phyloP scores from a whole-genome alignment of 2,888 invertebrate species.

The Eucera pruinosa region DNA sequence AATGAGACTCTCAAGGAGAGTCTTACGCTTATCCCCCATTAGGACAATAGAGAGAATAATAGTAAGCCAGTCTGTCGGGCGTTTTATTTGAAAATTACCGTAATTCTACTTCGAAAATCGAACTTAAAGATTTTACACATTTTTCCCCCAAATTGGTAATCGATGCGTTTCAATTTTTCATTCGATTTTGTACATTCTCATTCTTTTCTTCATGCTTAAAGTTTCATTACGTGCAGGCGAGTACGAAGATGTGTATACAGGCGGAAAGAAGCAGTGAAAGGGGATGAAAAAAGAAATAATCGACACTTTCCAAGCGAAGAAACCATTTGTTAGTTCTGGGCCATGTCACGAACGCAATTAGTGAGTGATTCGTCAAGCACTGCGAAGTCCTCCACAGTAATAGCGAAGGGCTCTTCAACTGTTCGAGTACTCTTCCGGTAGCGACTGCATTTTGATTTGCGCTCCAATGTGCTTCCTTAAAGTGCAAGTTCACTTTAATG shows the following conservation, averaged over 20 bases:
- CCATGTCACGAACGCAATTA: conserved; percentile 84
- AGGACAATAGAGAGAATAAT: conserved; percentile 77
- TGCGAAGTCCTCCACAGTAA: conserved; percentile 75
- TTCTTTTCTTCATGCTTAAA: not conserved
- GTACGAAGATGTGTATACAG: not conserved
- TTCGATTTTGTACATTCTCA: not conserved
- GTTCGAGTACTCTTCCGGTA: conserved; percentile 79
- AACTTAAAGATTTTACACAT: not conserved
- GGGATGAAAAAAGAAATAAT: conserved; percentile 49
- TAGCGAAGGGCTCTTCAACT: conserved; percentile 78
- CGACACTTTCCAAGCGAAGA: conserved; percentile 73
- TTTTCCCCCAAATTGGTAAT: not conserved
- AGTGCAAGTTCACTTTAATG: conserved; percentile 67
- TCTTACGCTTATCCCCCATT: conserved; percentile 80
- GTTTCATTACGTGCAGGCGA: not conserved
- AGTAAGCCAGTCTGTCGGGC: conserved; percentile 46
- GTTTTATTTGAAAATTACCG: conserved; percentile 21
- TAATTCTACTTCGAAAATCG: not conserved
- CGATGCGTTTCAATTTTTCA: not conserved
- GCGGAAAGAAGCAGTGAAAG: conserved; percentile 5
- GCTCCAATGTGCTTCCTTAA: conserved; percentile 77
- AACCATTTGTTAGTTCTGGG: conserved; percentile 81
- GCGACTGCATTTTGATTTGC: conserved; percentile 83
- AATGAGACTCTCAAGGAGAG: conserved; percentile 80
- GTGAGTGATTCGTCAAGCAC: conserved; percentile 83